Percentiles rank a stretch among this genome's conserved stretches.
phyloP scores from a whole-genome alignment of 2,797 vertebrate genomes.

The Agapornis canus region DNA sequence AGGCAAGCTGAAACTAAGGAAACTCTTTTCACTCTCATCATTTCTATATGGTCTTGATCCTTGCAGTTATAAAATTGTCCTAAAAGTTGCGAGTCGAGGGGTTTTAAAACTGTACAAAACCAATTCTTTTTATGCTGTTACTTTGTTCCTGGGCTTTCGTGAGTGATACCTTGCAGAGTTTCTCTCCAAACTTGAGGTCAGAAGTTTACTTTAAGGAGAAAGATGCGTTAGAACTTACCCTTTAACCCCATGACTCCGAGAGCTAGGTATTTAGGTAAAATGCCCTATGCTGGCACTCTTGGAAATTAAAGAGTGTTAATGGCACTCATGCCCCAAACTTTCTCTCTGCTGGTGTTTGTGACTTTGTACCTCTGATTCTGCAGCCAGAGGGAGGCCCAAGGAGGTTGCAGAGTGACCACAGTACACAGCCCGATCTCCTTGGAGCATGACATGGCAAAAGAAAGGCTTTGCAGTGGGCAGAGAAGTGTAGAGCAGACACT shows the following conservation, averaged over 20 bases:
- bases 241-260: neutral
- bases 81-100: neutral
- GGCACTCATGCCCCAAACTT: neutral
- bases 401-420: neutral
- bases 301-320: neutral
- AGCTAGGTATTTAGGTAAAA: neutral
- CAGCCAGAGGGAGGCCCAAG: fast-evolving
- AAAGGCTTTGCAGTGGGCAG: neutral
- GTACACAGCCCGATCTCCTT: neutral
- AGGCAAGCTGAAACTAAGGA: neutral
- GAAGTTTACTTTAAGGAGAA: neutral
- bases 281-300: too few species aligned
- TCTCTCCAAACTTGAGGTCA: neutral
- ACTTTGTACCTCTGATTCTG: neutral
- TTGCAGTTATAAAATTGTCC: neutral
- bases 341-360: neutral
- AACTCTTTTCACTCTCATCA: neutral
- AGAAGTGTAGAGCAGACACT: neutral
- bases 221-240: neutral
- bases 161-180: neutral
- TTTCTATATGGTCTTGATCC: neutral
- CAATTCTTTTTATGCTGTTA: neutral
- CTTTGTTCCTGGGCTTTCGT: neutral
- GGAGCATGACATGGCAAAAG: neutral
- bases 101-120: neutral